A percentile compares a stretch with the other conserved stretches of the same genome.
These are phyloP conservation scores for Nemapogon koenigi DNA, from an alignment of 2,888 invertebrate species.

Conservation along the genomic window DNA sequence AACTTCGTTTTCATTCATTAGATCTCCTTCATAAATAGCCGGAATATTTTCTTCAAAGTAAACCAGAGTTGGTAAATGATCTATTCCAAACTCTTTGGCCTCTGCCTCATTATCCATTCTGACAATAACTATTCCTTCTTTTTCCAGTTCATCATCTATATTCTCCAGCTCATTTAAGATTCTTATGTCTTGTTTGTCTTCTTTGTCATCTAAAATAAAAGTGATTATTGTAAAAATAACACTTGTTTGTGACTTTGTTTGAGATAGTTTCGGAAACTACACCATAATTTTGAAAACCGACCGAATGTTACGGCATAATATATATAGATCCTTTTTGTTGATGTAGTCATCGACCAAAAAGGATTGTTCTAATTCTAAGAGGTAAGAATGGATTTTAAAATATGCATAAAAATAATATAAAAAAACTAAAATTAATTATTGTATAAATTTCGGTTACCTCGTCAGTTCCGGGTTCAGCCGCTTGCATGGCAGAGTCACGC, in stretches of 20 bases:
- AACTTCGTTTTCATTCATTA: conserved; percentile 91
- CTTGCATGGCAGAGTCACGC: too few relatives aligned
- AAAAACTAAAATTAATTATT: neutral
- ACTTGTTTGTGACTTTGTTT: too few relatives aligned
- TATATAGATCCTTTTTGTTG: too few relatives aligned
- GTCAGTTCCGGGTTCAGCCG: too few relatives aligned
- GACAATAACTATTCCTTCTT: conserved; percentile 89
- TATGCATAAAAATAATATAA: too few relatives aligned
- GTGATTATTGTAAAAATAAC: too few relatives aligned
- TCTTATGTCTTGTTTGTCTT: conserved; percentile 87
- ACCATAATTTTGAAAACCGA: too few relatives aligned
- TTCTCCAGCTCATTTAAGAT: conserved; percentile 90
- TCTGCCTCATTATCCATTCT: conserved; percentile 89
- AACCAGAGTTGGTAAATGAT: conserved; percentile 83
- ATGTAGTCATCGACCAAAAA: too few relatives aligned
- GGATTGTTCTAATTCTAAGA: too few relatives aligned
- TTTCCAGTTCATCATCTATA: conserved; percentile 90
- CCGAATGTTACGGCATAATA: too few relatives aligned
- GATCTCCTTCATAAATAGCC: conserved; percentile 88
- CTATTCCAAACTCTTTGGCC: conserved; percentile 90
- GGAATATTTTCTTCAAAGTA: conserved; percentile 94
- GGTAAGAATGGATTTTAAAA: too few relatives aligned
- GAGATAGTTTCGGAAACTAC: too few relatives aligned
- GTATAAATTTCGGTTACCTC: neutral
- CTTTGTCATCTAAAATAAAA: conserved; percentile 77